Evolutionary conservation across 2,797 vertebrate species (phyloP).

Genomic region (Chrysocyon brachyurus): DNA sequence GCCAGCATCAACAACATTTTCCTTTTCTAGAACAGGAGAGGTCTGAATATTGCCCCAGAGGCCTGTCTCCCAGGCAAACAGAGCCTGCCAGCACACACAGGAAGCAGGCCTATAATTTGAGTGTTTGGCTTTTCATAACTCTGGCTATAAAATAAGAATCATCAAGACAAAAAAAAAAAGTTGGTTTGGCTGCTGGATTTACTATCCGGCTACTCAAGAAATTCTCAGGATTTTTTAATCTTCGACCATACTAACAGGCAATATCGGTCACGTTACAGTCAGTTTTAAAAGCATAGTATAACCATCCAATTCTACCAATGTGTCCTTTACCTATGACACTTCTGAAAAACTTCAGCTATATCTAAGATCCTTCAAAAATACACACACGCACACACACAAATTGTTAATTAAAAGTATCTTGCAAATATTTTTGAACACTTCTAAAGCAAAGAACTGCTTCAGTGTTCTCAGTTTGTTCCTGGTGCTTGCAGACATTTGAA

Average conservation of each 20-base stretch:
- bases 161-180: not conserved
- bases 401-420: not conserved
- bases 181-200: not conserved
- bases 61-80: not conserved
- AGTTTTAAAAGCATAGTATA: not conserved
- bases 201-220: not conserved
- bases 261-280: not conserved
- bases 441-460: not conserved
- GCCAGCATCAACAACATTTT: conserved; percentile 44
- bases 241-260: not conserved
- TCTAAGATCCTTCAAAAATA: not conserved
- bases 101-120: not conserved
- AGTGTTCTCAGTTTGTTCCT: not conserved
- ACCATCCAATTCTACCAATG: not conserved
- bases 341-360: not conserved
- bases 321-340: not conserved
- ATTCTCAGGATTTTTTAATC: not conserved
- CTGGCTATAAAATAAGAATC: conserved; percentile 8
- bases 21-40: conserved; percentile 7
- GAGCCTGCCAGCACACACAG: not conserved
- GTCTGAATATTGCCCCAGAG: not conserved
- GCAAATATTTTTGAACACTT: not conserved
- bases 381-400: not conserved
- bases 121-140: not conserved
- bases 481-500: not conserved